Base-by-base conservation (phyloP, 1,140 invertebrate genomes). In the Scaptomyza montana region DNA sequence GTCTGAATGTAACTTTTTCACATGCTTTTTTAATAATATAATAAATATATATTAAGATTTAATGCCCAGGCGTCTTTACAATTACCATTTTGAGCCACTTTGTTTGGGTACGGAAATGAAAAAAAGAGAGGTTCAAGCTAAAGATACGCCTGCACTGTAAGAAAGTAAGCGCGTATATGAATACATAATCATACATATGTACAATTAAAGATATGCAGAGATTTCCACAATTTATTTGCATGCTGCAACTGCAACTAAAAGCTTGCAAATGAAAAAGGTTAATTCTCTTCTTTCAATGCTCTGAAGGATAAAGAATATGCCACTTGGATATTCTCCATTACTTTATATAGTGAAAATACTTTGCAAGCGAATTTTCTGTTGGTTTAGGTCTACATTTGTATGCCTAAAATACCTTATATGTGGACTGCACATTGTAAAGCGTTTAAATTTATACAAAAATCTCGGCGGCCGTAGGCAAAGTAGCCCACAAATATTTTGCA, bases 401-500 rank as follows among this genome's bases (percentile, higher is more conserved):
- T 19, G 45, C n/a, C 25, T 45, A 8, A 13, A 64, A 64, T 57
- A 13, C 30, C 30, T 33, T 49, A 9, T 19, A 19, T 39, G 33
- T 25, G 21, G 21, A 25, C 21, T 25, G 1, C 21, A 25, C 21
- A 25, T 25, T 4, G 46, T 13, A 33, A 33, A 13, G 36, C 63
- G 55, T 49, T 55, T n/a, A 41, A 54, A 69, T 41, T 36, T 41
- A 43, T 46, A 28, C 21, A 30, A 36, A 68, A 68, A 54, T 68
- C 33, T 39, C 41, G n/a, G 55, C 19, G 39, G 39, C 13, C 19
- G 56, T 36, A 16, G 36, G 56, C 47, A 60, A 56, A 60, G 57
- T 47, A 10, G 62, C 7, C 28, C 53, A 51, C 49, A 66, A 43
- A 66, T 71, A 46, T 65, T 66, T 67, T 9, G 47, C 49, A 68